Percentiles rank a stretch among this genome's conserved stretches.
Conservation (phyloP, 2,888 invertebrate species). For the Eupithecia pulchellata region DNA sequence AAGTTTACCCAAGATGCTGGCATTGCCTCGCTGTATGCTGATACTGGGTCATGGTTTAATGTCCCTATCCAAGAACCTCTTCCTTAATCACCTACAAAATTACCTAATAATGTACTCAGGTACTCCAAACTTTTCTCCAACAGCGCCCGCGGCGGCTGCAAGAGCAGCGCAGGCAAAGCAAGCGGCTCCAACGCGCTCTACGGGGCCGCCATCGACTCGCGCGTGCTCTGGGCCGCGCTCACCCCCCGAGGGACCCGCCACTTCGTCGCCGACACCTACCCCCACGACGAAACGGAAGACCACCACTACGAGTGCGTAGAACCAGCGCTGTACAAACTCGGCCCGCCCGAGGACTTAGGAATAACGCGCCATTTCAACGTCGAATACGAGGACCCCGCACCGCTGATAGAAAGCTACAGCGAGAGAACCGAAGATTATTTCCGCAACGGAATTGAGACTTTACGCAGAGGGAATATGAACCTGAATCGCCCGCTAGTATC, state of each 20-base stretch:
- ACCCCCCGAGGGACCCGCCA: constrained; percentile 93
- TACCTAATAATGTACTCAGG: constrained; percentile 37
- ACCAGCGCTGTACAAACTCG: constrained; percentile 80
- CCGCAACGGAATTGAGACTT: constrained; percentile 75
- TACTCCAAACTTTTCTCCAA: constrained; percentile 28
- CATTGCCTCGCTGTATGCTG: too few relatives aligned
- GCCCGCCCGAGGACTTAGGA: constrained; percentile 76
- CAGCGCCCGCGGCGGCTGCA: constrained; percentile 82
- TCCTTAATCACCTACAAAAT: constrained; percentile 5
- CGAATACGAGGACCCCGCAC: constrained; percentile 92
- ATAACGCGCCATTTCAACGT: constrained; percentile 92
- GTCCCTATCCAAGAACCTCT: neutral
- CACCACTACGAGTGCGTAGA: constrained; percentile 91
- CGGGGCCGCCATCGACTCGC: constrained; percentile 86
- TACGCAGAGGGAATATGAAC: constrained; percentile 73
- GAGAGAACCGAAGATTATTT: constrained; percentile 77
- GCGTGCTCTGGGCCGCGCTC: constrained; percentile 93
- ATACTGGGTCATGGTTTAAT: neutral
- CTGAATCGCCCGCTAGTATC: constrained; percentile 88
- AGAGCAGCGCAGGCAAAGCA: constrained; percentile 83
- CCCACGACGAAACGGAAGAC: constrained; percentile 87
- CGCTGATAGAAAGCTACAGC: constrained; percentile 90
- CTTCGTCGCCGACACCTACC: constrained; percentile 89
- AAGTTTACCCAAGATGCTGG: too few relatives aligned
- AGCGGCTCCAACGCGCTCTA: constrained; percentile 78